These are phyloP conservation scores for Brachypalpus laphriformis DNA, from an alignment of 2,888 invertebrate species.

Conservation along the genomic window DNA sequence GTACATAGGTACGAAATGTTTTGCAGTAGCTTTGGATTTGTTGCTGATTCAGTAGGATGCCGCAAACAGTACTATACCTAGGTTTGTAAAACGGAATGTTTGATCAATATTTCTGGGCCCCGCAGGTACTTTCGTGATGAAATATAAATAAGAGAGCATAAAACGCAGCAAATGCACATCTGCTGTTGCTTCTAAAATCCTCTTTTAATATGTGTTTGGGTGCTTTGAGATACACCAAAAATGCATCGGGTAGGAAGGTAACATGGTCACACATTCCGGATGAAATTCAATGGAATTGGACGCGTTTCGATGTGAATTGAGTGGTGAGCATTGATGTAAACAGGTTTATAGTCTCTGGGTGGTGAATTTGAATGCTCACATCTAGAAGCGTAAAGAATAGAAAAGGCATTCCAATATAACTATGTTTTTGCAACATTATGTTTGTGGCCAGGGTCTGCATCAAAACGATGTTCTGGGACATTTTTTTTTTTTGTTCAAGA, in stretches of 20 bases:
- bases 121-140: not conserved
- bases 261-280: conserved; percentile 5
- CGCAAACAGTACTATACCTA: not conserved
- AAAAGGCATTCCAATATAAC: not conserved
- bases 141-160: conserved; percentile 8
- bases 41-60: not conserved
- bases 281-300: conserved; percentile 14
- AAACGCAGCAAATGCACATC: not conserved
- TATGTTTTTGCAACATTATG: too few relatives aligned
- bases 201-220: conserved; percentile 17
- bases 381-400: not conserved
- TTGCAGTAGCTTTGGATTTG: not conserved
- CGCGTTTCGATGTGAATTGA: not conserved
- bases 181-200: not conserved
- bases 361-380: not conserved
- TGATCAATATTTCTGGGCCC: not conserved
- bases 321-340: conserved; percentile 8
- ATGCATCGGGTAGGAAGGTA: not conserved
- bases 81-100: not conserved
- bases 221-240: conserved; percentile 1
- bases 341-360: not conserved
- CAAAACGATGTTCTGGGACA: too few relatives aligned
- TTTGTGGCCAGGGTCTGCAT: too few relatives aligned
- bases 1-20: not conserved
- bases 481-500: too few relatives aligned